Base-by-base conservation (phyloP, 2,888 invertebrate species). In the Hybos culiciformis region DNA sequence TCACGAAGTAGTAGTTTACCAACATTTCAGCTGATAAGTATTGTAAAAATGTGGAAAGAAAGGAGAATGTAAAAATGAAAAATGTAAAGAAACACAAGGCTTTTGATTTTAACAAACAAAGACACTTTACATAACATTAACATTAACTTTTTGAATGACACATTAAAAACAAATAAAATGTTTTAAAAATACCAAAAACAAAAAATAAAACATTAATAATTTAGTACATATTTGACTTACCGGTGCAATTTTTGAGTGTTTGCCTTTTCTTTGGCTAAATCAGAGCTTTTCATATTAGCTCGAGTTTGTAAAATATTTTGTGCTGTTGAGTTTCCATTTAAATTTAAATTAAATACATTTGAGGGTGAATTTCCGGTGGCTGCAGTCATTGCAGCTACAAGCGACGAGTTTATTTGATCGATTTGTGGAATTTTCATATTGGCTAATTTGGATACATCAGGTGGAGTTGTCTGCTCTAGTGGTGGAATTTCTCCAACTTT, bases 221-320 rank as follows among this genome's bases (percentile, higher is more conserved):
- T 12, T 21, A 23, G 8, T 19, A n/a, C 5, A 7, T n/a, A n/a
- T 20, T 36, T 4, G 18, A 61, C 49, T 63, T 52, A 56, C 66
- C 65, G 54, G 50, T 59, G 58, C 39, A 56, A 39, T 41, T 57
- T 55, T 46, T 55, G 54, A 34, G 55, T 51, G 32, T 55, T 59
- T 4, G 57, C 60, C 37, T 59, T 61, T 42, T 60, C 59, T 33
- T 54, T 56, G 38, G 52, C 53, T 41, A 60, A 53, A 45, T 59
- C 61, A 7, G 55, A 52, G 38, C 52, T 51, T 45, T 54, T 56
- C 59, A 61, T 60, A 48, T 59, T 59, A 31, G 58, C 58, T 45
- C 59, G 53, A 48, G 51, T 56, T 32, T 59, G 56, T 40, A 59
- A 48, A 37, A 60, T 53, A 17, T 53, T 50, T 42, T 57, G 53